These are phyloP conservation scores for Fratercula arctica DNA, from an alignment of 2,797 vertebrate genomes.

Conservation along the genomic window DNA sequence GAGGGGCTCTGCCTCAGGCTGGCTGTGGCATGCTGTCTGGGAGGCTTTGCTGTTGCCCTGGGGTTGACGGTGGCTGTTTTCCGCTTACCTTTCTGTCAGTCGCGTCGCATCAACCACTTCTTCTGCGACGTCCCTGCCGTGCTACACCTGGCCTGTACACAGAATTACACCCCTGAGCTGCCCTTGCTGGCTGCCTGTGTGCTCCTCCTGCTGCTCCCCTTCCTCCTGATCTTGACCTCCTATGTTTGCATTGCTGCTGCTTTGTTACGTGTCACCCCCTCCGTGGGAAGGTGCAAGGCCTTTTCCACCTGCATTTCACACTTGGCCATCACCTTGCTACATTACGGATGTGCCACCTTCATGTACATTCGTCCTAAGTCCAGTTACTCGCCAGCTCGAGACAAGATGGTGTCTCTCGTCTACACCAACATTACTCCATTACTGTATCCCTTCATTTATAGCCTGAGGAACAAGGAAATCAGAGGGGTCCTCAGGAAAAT, in stretches of 20 bases:
- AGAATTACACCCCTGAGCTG: slow-evolving; percentile 44
- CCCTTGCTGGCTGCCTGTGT: slow-evolving; percentile 64
- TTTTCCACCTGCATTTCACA: slow-evolving; percentile 51
- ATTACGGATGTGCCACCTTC: slow-evolving; percentile 75
- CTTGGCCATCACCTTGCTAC: slow-evolving; percentile 65
- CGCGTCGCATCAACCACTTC: slow-evolving; percentile 65
- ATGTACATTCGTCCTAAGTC: slow-evolving; percentile 70
- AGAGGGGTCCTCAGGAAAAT: slow-evolving; percentile 50
- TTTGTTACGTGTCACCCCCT: slow-evolving; percentile 5
- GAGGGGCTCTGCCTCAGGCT: slow-evolving; percentile 53
- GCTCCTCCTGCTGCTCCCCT: slow-evolving; percentile 69
- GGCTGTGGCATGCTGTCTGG: slow-evolving; percentile 51
- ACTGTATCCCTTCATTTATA: slow-evolving; percentile 75
- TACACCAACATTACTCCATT: slow-evolving; percentile 75
- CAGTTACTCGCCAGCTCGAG: slow-evolving; percentile 54
- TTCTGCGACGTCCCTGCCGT: slow-evolving; percentile 55
- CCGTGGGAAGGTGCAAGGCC: slow-evolving; percentile 49
- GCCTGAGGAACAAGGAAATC: slow-evolving; percentile 73
- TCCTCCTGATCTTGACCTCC: slow-evolving; percentile 67
- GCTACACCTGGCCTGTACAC: slow-evolving; percentile 66
- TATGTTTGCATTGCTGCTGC: slow-evolving; percentile 45
- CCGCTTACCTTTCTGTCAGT: slow-evolving; percentile 68
- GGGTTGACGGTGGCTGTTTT: slow-evolving; percentile 63
- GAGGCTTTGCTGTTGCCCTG: slow-evolving; percentile 35
- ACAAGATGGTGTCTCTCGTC: slow-evolving; percentile 72